Evolutionary conservation across 1,140 invertebrate species (phyloP), one percentile per base, ranked within the genome.

Genomic region (Acromyrmex heyeri): DNA sequence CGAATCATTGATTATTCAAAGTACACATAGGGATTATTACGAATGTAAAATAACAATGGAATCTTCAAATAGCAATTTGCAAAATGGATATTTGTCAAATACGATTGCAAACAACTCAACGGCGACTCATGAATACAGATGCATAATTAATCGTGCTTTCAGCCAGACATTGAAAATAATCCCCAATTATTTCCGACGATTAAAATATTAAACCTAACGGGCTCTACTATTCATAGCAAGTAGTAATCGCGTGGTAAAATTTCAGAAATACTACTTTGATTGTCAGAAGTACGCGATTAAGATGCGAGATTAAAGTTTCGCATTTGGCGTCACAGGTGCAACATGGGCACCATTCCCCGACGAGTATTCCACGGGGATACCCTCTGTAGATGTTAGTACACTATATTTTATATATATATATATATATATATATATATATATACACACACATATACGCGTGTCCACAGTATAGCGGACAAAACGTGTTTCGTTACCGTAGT

Each of bases 401-500:
- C 67, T 14, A 61, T 61, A 34, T 61, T 38, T 2, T 38, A 38
- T 21, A 30, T 7, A 67, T n/a, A 16, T 65, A 38, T 38, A 12
- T 65, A 38, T 12, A 12, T 61, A 55, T 21, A 27, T 27, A 27
- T 38, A 38, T 21, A 34, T 7, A 67, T n/a, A 16, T 38, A 38
- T 38, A 12, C 21, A 2, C 2, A 27, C 27, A 27, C 27, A 27
- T 3, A 27, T 27, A 12, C 24, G 34, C 24, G 38, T 73, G 79
- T 83, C 79, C 67, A 21, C 69, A 18, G 24, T 50, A 61, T 48
- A 75, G 69, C 38, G 18, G n/a, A 55, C 69, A 61, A 83, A 73
- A 83, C 55, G 55, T 82, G 79, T 82, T 73, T 82, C 79, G 67
- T 82, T 82, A 82, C 67, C 14, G 69, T 83, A 83, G 79, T 83